These are phyloP conservation scores for Meriones unguiculatus DNA, from an alignment of 2,113 vertebrate genomes.

Conservation along the genomic window DNA sequence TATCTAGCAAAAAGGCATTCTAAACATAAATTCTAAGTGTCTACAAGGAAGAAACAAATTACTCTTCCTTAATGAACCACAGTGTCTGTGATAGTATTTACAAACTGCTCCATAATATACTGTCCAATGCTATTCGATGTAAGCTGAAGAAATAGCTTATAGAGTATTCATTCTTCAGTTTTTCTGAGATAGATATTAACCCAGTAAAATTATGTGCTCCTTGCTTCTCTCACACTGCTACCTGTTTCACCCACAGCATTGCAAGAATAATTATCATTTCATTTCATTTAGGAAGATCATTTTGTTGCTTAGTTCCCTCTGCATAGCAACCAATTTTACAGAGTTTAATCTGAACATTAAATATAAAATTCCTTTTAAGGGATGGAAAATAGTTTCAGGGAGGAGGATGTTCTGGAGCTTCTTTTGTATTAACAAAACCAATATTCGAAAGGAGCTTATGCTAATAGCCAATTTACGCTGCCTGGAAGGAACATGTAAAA, in stretches of 20 bases:
- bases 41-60: not conserved
- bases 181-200: not conserved
- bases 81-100: not conserved
- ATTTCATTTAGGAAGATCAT: conserved; percentile 25
- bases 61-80: not conserved
- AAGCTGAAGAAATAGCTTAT: not conserved
- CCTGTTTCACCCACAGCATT: not conserved
- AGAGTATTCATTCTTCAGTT: not conserved
- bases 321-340: conserved; percentile 26
- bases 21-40: conserved; percentile 34
- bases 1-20: not conserved
- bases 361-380: conserved; percentile 45
- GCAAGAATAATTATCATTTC: conserved; percentile 29
- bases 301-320: conserved; percentile 26
- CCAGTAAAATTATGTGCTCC: not conserved
- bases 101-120: not conserved
- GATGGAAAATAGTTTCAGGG: not conserved
- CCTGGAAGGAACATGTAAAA: not conserved
- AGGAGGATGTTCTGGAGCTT: not conserved
- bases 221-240: conserved; percentile 7
- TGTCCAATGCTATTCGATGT: not conserved
- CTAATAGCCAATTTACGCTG: conserved; percentile 13
- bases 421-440: not conserved
- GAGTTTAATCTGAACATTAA: conserved; percentile 35
- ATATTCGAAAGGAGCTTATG: not conserved